Evolutionary conservation across 2,113 vertebrate genomes (phyloP).

Genomic region (Nicator chloris): DNA sequence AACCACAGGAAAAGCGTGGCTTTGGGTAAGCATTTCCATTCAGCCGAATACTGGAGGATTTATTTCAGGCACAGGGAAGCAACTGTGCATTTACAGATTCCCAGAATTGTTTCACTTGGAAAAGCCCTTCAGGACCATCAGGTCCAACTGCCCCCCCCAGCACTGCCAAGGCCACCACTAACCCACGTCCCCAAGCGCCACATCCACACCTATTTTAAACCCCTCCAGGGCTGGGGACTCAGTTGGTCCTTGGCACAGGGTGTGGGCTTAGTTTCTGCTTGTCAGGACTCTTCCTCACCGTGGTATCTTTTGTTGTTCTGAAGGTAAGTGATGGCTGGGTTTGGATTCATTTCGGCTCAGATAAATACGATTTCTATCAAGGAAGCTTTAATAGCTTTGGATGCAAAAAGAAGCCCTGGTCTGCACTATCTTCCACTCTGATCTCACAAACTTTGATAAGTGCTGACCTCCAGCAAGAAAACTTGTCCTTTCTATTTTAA

Average conservation of each 20-base stretch:
- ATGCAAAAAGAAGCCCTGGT: neutral
- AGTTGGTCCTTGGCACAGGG: too few relatives aligned
- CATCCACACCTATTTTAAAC: neutral
- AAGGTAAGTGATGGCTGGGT: neutral
- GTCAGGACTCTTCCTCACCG: neutral
- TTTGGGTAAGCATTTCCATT: neutral
- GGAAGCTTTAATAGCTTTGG: neutral
- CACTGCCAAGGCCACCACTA: neutral
- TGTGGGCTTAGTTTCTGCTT: neutral
- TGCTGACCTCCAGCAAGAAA: constrained; percentile 15
- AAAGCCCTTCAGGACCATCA: neutral
- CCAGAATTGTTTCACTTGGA: neutral
- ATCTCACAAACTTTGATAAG: constrained; percentile 10
- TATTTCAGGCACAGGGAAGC: neutral
- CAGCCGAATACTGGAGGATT: neutral
- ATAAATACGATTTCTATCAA: neutral
- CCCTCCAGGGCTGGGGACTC: neutral
- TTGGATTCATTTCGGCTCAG: neutral
- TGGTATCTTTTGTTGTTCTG: neutral
- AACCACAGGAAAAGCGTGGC: neutral
- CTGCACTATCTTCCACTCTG: neutral
- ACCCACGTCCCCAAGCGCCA: neutral
- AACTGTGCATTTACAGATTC: neutral
- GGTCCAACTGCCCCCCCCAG: neutral
- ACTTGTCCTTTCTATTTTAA: neutral